phyloP scores from a whole-genome alignment of 2,888 invertebrate genomes.

The Heteromurus nitidus region DNA sequence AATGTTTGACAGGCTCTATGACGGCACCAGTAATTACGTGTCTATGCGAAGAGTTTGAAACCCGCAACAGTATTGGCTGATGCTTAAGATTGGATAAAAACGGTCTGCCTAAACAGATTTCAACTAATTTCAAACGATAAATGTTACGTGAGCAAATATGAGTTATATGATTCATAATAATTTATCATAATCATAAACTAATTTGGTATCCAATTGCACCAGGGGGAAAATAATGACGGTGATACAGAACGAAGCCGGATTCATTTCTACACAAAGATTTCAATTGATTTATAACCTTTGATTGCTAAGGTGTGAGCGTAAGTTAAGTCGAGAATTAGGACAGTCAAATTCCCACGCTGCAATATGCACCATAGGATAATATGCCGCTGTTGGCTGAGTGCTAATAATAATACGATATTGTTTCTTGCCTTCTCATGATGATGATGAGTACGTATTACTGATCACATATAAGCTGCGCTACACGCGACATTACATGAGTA shows the following conservation, averaged over 20 bases:
- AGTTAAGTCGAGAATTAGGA: slow-evolving; percentile 31
- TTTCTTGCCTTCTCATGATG: too few species aligned
- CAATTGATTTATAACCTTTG: slow-evolving; percentile 38
- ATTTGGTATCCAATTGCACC: slow-evolving; percentile 24
- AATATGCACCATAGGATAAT: neutral
- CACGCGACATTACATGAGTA: slow-evolving; percentile 51
- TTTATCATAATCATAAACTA: neutral
- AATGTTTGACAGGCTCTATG: too few species aligned
- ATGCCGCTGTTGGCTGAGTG: slow-evolving; percentile 16
- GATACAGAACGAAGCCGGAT: slow-evolving; percentile 29
- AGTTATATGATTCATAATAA: neutral
- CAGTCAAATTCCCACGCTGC: slow-evolving; percentile 48
- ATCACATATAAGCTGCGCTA: too few species aligned
- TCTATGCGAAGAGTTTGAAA: too few species aligned
- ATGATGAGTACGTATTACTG: slow-evolving; percentile 21
- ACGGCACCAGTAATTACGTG: too few species aligned
- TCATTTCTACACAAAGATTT: slow-evolving; percentile 8
- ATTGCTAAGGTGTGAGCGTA: slow-evolving; percentile 19
- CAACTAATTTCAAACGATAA: too few species aligned
- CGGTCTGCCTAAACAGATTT: too few species aligned
- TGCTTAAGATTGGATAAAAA: too few species aligned
- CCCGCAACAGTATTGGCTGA: too few species aligned
- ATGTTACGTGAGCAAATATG: neutral
- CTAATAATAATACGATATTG: slow-evolving; percentile 19
- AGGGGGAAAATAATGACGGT: neutral